Evolutionary conservation across 2,113 vertebrate species (phyloP).

Genomic region (Stigmatopora argus): DNA sequence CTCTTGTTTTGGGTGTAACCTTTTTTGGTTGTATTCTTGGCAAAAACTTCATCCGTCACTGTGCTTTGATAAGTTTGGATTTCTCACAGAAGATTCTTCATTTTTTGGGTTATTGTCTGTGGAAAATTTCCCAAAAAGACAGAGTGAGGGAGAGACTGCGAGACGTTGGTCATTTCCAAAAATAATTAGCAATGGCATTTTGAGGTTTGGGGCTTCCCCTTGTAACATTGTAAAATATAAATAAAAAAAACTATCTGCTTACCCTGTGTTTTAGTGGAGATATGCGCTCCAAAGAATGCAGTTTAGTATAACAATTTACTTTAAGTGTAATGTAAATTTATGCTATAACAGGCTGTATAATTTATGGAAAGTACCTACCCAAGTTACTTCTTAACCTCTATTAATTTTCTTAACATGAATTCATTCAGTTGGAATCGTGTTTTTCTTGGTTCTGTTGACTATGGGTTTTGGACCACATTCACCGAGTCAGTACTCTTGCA

Average conservation of each 20-base stretch:
- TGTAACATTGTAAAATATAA: not conserved
- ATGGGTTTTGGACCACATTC: slow-evolving; percentile 24
- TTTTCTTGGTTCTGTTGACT: slow-evolving; percentile 39
- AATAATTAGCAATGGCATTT: not conserved
- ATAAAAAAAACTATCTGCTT: not conserved
- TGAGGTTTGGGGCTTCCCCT: not conserved
- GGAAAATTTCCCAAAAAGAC: not conserved
- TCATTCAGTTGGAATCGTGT: slow-evolving; percentile 19
- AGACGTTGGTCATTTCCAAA: not conserved
- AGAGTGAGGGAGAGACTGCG: not conserved
- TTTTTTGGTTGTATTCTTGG: slow-evolving; percentile 19
- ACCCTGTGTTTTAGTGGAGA: not conserved
- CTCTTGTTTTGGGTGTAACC: slow-evolving; percentile 40
- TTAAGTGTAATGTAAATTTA: no score
- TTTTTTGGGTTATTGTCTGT: not conserved
- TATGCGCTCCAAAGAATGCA: not conserved
- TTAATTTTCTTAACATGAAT: slow-evolving; percentile 6
- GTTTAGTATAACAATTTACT: not conserved
- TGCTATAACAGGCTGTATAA: no score
- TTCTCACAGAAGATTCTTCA: not conserved
- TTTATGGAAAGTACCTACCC: not conserved
- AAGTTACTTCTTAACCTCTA: not conserved
- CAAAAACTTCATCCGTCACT: slow-evolving; percentile 16
- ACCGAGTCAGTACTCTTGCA: slow-evolving; percentile 36
- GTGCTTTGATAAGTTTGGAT: slow-evolving; percentile 5